These are phyloP conservation scores for Disparrhopalites patrizii DNA, from an alignment of 2,888 invertebrate species.

Conservation along the genomic window DNA sequence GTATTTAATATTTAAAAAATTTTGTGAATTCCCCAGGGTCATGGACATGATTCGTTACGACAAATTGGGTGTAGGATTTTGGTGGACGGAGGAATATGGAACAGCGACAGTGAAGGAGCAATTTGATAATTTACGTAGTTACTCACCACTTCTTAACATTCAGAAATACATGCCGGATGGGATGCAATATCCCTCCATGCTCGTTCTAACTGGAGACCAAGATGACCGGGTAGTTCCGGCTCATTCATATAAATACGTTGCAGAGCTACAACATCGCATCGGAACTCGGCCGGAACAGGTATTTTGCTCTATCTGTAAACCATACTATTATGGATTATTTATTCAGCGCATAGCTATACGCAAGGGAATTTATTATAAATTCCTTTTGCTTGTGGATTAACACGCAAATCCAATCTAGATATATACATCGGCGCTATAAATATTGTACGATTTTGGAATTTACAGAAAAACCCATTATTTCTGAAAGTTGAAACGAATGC, in stretches of 20 bases:
- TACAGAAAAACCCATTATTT: conserved; percentile 21
- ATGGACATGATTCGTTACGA: conserved; percentile 22
- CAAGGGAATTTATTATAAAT: too few species aligned
- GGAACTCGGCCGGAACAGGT: conserved; percentile 24
- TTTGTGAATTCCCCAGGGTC: too few species aligned
- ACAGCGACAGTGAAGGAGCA: background rate
- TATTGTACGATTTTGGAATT: background rate
- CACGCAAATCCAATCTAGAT: background rate
- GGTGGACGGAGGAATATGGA: conserved; percentile 15
- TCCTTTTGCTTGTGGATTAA: background rate
- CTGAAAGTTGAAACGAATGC: conserved; percentile 1
- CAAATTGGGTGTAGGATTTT: conserved; percentile 19
- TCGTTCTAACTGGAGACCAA: conserved; percentile 15
- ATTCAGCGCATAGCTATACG: too few species aligned
- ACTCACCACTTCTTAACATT: conserved; percentile 19
- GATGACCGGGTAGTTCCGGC: conserved; percentile 11
- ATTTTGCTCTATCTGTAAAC: background rate
- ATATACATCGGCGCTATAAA: too few species aligned
- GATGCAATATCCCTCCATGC: conserved; percentile 21
- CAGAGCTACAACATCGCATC: conserved; percentile 20
- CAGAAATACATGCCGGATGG: conserved; percentile 13
- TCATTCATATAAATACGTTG: conserved; percentile 22
- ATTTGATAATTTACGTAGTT: conserved; percentile 8
- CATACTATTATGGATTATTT: background rate
- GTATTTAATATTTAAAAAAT: background rate